phyloP scores from a whole-genome alignment of 2,113 vertebrate genomes.

The Hystrix brachyura region DNA sequence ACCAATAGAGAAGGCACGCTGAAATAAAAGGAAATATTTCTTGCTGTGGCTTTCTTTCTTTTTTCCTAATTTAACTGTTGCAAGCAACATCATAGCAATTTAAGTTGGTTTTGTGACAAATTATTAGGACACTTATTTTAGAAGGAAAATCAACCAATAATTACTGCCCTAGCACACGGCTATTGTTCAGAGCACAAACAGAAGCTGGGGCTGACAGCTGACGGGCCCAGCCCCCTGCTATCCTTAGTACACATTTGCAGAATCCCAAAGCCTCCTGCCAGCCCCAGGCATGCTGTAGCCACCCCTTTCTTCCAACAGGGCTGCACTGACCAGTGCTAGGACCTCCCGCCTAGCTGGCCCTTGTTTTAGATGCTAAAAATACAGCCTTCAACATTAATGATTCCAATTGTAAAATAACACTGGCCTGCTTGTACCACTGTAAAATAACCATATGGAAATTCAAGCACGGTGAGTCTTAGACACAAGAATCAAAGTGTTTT shows the following conservation, averaged over 20 bases:
- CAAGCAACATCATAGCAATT: constrained; percentile 71
- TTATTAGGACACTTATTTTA: constrained; percentile 77
- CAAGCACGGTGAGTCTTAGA: neutral
- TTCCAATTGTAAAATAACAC: neutral
- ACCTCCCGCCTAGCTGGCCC: neutral
- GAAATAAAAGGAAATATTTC: constrained; percentile 63
- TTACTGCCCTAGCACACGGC: neutral
- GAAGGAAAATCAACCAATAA: constrained; percentile 79
- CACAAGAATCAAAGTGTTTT: neutral
- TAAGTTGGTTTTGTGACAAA: constrained; percentile 75
- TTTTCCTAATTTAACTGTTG: constrained; percentile 60
- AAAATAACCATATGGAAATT: neutral
- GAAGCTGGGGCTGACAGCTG: constrained; percentile 61
- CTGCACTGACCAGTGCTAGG: neutral
- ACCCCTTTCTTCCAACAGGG: neutral
- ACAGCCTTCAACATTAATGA: neutral
- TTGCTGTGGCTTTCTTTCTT: constrained; percentile 43
- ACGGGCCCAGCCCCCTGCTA: neutral
- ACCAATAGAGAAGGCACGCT: constrained; percentile 11
- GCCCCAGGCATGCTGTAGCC: neutral
- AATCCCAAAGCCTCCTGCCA: constrained; percentile 48
- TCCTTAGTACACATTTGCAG: constrained; percentile 66
- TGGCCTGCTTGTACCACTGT: neutral
- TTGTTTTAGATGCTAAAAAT: constrained; percentile 7
- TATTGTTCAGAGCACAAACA: neutral